These are phyloP conservation scores for Molossus alvarezi DNA, from an alignment of 2,797 vertebrate genomes.

Conservation along the genomic window DNA sequence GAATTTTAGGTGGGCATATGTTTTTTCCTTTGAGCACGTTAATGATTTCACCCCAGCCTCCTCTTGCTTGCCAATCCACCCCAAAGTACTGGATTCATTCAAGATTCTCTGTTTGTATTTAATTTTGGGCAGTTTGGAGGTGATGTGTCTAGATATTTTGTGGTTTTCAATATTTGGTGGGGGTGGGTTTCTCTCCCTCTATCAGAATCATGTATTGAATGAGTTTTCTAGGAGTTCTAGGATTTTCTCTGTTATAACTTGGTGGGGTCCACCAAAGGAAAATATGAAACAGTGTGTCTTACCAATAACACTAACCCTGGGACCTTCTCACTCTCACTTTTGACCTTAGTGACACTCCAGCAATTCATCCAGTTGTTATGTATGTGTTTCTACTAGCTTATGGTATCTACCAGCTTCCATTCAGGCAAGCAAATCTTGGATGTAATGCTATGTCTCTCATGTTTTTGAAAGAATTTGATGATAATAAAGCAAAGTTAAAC, in stretches of 20 bases:
- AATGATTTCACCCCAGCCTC: not conserved
- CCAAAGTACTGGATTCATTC: not conserved
- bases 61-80: not conserved
- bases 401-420: not conserved
- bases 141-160: not conserved
- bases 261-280: not conserved
- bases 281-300: not conserved
- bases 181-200: not conserved
- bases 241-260: not conserved
- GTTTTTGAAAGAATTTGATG: not conserved
- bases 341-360: not conserved
- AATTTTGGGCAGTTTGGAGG: not conserved
- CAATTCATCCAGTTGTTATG: not conserved
- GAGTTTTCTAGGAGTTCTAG: not conserved
- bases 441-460: too few species aligned
- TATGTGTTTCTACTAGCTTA: not conserved
- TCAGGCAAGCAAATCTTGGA: not conserved
- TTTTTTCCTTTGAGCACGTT: not conserved
- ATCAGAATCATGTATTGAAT: not conserved
- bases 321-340: not conserved
- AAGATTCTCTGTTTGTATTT: not conserved
- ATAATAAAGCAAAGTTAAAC: not conserved
- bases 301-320: not conserved
- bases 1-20: not conserved
- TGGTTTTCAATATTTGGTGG: not conserved